Conservation (phyloP, 2,797 vertebrate genomes). For the Alectoris magna region DNA sequence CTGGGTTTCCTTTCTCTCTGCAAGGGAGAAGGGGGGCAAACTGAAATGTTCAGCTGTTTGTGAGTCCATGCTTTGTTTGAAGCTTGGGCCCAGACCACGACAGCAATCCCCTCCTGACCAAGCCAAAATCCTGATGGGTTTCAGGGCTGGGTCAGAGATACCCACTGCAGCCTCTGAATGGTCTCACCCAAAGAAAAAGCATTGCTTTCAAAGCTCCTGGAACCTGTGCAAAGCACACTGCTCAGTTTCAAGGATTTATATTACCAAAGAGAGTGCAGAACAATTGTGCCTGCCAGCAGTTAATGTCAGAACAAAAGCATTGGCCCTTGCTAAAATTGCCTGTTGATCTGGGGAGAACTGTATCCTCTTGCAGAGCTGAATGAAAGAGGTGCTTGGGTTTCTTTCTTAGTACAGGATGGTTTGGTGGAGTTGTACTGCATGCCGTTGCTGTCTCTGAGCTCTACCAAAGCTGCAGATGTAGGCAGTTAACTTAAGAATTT, state of each 20-base stretch:
- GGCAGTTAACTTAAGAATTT: not conserved
- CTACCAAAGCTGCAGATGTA: not conserved
- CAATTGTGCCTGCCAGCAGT: not conserved
- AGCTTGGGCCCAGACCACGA: not conserved
- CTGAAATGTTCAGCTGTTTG: not conserved
- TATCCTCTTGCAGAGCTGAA: not conserved
- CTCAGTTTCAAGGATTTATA: not conserved
- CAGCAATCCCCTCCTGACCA: not conserved
- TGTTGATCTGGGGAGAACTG: not conserved
- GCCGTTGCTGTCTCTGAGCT: not conserved
- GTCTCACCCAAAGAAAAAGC: not conserved
- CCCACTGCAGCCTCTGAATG: not conserved
- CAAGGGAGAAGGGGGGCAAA: not conserved
- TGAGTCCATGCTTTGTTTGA: not conserved
- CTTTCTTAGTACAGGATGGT: not conserved
- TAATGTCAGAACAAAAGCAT: not conserved
- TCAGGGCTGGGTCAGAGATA: not conserved
- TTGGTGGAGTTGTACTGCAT: not conserved
- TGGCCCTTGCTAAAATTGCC: not conserved
- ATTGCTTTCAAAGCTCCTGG: not conserved
- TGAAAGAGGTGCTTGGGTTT: not conserved
- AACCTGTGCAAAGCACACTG: not conserved
- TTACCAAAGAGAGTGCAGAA: not conserved
- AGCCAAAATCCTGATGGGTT: rapidly evolving
- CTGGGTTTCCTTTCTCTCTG: not conserved